Percentiles rank a stretch among this genome's conserved stretches.
Evolutionary conservation across 2,113 vertebrate species (phyloP).

Genomic region (Pandion haliaetus): DNA sequence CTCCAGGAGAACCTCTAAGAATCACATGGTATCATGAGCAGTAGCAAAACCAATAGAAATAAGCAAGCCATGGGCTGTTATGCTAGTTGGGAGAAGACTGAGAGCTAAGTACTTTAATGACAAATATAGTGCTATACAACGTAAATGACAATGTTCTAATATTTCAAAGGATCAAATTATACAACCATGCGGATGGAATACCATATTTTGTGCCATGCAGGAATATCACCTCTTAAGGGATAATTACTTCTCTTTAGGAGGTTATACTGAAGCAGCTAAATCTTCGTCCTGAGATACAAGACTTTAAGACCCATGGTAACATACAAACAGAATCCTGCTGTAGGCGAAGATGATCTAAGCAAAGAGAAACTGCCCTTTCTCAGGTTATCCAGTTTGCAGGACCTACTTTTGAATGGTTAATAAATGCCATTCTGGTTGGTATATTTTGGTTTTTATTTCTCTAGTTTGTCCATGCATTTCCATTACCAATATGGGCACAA

Average conservation of each 20-base stretch:
- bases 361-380: neutral
- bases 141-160: neutral
- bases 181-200: neutral
- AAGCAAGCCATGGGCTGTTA: neutral
- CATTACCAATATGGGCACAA: neutral
- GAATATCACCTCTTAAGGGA: neutral
- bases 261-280: neutral
- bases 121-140: neutral
- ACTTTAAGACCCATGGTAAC: neutral
- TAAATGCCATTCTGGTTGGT: neutral
- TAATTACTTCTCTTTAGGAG: neutral
- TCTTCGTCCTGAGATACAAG: neutral
- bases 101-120: neutral
- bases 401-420: slow-evolving; percentile 1
- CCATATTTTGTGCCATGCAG: neutral
- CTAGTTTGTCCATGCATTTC: neutral
- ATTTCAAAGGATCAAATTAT: neutral
- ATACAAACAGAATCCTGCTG: neutral
- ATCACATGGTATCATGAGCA: neutral
- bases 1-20: neutral
- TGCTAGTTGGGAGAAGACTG: neutral
- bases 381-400: neutral
- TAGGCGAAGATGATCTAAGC: neutral
- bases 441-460: neutral
- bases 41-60: neutral